phyloP scores from a whole-genome alignment of 1,140 invertebrate genomes.

The Lasaia peninsularis region DNA sequence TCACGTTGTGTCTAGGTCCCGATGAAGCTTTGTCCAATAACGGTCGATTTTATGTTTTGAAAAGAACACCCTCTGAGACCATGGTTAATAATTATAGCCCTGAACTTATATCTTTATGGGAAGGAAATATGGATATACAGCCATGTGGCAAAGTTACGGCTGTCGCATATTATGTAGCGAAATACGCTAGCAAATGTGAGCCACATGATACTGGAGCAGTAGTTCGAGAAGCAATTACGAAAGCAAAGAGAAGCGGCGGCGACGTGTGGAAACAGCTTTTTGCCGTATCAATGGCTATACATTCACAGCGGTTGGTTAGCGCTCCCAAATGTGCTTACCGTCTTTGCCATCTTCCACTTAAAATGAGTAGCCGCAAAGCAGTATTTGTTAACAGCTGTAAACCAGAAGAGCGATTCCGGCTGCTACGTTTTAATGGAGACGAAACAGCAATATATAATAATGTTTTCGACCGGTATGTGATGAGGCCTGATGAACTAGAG shows the following conservation, averaged over 20 bases:
- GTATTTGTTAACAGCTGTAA: conserved; percentile 35
- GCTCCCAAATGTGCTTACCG: conserved; percentile 27
- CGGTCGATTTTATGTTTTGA: conserved; percentile 29
- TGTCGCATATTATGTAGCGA: background rate
- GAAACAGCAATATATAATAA: conserved; percentile 21
- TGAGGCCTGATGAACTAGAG: conserved; percentile 21
- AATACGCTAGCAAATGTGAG: background rate
- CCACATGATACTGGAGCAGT: background rate
- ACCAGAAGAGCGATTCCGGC: conserved; percentile 25
- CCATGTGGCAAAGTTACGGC: conserved; percentile 19
- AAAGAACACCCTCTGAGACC: conserved; percentile 19
- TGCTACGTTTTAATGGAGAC: conserved; percentile 26
- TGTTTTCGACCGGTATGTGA: conserved; percentile 21
- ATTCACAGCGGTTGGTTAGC: conserved; percentile 24
- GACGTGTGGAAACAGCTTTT: background rate
- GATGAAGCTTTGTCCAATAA: conserved; percentile 27
- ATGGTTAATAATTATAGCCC: conserved; percentile 33
- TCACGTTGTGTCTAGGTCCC: conserved; percentile 25
- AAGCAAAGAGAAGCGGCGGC: background rate
- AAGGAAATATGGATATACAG: conserved; percentile 27
- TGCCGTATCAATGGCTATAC: conserved; percentile 17
- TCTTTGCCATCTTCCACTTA: conserved; percentile 27
- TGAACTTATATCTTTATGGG: conserved; percentile 23
- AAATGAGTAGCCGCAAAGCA: conserved; percentile 25
- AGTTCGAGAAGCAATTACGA: conserved; percentile 5